Base-by-base conservation (phyloP, 2,797 vertebrate genomes). In the Enteromius argenteus region DNA sequence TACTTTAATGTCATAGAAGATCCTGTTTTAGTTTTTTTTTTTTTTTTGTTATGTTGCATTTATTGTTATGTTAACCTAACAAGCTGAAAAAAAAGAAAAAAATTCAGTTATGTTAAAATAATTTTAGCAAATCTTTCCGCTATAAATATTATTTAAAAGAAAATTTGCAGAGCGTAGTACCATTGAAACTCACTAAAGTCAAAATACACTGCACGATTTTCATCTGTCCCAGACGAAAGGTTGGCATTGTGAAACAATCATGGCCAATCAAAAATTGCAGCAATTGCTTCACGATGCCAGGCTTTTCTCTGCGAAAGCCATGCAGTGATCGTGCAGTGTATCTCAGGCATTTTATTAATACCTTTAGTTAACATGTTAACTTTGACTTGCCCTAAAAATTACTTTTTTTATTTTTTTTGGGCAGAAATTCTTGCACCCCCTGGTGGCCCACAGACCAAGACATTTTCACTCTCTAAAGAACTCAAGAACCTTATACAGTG, bases 41-140 rank as follows among this genome's bases (percentile, higher is more conserved):
- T 32, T 32, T 32, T 32, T 32, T 32, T 32, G 32, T 32, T 32
- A 32, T 32, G 32, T 32, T 32, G 32, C 32, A 32, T 32, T 32
- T 32, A 2, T 51, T 19, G 17, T 51, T 51, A 51, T 8, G 2
- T 51, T 19, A 51, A 51, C 49, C 49, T 21, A 51, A 53, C 19
- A 53, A 51, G 17, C 49, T 51, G 27, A 27, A 27, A 27, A 27
- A 27, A 27, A 53, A 53, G 23, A 68, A 71, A 5, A 11, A 9
- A 8, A 44, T 71, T 69, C 42, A 27, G 8, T 71, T 46, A 1
- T 30, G 9, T 8, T 30, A 8, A 71, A 71, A 17, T 17, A 3
- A 46, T 10, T 72, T 17, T 71, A 27, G 1, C 1, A 9, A 0
- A 3, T 46, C 49, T 19, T n/a, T 49, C 30, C 1, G 0, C 27